phyloP scores from a whole-genome alignment of 2,888 invertebrate species.

The Vandiemenella viatica region DNA sequence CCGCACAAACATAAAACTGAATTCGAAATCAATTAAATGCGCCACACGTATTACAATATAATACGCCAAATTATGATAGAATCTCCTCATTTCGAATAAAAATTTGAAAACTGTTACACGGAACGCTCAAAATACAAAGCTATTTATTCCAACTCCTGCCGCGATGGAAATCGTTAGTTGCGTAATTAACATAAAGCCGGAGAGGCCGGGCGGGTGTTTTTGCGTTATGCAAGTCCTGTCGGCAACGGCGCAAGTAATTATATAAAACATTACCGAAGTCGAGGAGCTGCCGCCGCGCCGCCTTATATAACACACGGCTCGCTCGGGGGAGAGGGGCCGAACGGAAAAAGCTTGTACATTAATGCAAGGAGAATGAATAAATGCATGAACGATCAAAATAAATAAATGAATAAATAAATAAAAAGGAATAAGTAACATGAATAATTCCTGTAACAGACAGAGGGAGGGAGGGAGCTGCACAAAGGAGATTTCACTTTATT shows the following conservation, averaged over 20 bases:
- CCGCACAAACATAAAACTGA: not conserved
- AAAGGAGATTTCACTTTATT: too few species aligned
- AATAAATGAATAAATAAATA: conserved; percentile 8
- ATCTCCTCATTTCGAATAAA: not conserved
- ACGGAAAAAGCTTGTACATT: not conserved
- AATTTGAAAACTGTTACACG: not conserved
- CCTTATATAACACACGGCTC: too few species aligned
- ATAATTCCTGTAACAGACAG: too few species aligned
- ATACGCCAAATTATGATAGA: not conserved
- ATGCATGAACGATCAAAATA: conserved; percentile 8
- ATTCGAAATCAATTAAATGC: not conserved
- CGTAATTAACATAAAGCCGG: not conserved
- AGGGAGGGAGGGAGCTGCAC: too few species aligned
- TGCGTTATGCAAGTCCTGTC: too few species aligned
- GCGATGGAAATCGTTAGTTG: not conserved
- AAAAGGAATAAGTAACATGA: conserved; percentile 5
- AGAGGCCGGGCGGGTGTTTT: too few species aligned
- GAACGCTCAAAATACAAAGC: not conserved
- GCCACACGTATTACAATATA: not conserved
- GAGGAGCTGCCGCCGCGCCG: too few species aligned
- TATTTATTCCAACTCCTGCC: too few species aligned
- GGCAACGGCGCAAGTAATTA: not conserved
- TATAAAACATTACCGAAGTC: not conserved
- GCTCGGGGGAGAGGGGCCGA: not conserved
- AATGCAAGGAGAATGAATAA: conserved; percentile 5